Evolutionary conservation across 2,113 vertebrate species (phyloP).

Genomic region (Otus sunia): DNA sequence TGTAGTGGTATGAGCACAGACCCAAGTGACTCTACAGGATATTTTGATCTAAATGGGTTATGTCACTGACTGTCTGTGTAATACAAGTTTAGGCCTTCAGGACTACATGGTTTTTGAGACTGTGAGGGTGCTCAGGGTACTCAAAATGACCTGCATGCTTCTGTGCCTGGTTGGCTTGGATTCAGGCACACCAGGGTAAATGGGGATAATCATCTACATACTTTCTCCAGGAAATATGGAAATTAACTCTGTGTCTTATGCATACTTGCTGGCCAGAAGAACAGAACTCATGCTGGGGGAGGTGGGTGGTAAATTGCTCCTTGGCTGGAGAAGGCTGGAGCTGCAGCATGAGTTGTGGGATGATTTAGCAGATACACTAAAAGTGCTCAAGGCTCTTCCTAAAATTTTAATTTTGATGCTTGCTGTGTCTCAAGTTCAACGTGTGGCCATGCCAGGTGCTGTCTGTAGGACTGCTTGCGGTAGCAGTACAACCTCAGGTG

Average conservation of each 20-base stretch:
- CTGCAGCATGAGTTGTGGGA: not conserved
- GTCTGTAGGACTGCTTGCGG: not conserved
- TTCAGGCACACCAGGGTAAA: not conserved
- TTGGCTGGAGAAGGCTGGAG: not conserved
- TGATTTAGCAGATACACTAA: not conserved
- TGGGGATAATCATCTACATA: not conserved
- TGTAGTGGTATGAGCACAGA: not conserved
- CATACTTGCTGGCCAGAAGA: not conserved
- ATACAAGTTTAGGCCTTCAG: not conserved
- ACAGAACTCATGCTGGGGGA: not conserved
- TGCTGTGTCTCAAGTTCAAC: not conserved
- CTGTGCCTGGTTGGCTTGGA: not conserved
- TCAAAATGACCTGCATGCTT: not conserved
- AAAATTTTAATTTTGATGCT: not conserved
- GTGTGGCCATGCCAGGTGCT: not conserved
- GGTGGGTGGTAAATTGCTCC: slow-evolving; percentile 37
- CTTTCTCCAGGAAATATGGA: not conserved
- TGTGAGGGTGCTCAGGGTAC: not conserved
- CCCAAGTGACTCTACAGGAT: not conserved
- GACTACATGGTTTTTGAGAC: not conserved
- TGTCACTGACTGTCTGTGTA: not conserved
- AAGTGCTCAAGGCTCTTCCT: not conserved
- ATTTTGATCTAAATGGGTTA: not conserved
- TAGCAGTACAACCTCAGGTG: not conserved
- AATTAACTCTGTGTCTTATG: not conserved